A percentile compares a stretch with the other conserved stretches of the same genome.
Evolutionary conservation across 2,113 vertebrate genomes (phyloP).

Genomic region (Meles meles): DNA sequence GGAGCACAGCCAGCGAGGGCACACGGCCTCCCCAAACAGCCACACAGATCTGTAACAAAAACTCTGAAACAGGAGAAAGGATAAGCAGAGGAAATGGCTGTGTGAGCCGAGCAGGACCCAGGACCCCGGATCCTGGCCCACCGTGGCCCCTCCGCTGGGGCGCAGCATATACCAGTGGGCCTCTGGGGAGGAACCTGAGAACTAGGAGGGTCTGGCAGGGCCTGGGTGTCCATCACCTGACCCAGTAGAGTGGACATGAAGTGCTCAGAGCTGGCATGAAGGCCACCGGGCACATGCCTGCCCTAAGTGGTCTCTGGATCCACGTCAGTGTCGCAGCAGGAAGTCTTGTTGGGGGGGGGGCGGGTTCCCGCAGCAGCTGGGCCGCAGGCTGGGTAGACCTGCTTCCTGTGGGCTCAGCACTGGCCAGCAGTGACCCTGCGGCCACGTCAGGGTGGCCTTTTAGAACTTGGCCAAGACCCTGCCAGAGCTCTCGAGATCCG

Average conservation of each 20-base stretch:
- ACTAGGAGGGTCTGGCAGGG: not conserved
- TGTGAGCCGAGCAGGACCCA: not conserved
- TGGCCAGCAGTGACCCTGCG: not conserved
- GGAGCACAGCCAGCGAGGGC: not conserved
- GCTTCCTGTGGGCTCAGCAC: slow-evolving; percentile 32
- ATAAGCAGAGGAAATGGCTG: not conserved
- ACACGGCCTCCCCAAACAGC: not conserved
- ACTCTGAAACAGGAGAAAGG: not conserved
- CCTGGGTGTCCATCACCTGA: not conserved
- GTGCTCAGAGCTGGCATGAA: not conserved
- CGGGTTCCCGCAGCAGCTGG: not conserved
- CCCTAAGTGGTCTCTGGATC: not conserved
- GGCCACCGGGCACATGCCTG: not conserved
- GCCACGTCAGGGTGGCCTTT: not conserved
- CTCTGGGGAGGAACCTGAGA: not conserved
- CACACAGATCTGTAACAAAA: not conserved
- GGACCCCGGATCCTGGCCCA: not conserved
- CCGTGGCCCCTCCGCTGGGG: not conserved
- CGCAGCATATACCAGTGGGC: not conserved
- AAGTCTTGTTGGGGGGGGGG: not conserved
- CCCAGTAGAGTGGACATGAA: not conserved
- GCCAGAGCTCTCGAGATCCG: not conserved
- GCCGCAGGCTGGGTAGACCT: not conserved
- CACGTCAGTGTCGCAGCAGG: not conserved
- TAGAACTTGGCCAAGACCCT: not conserved